A percentile compares a stretch with the other conserved stretches of the same genome.
Conservation (phyloP, 2,113 vertebrate genomes). For the Eudyptes chrysolophus region DNA sequence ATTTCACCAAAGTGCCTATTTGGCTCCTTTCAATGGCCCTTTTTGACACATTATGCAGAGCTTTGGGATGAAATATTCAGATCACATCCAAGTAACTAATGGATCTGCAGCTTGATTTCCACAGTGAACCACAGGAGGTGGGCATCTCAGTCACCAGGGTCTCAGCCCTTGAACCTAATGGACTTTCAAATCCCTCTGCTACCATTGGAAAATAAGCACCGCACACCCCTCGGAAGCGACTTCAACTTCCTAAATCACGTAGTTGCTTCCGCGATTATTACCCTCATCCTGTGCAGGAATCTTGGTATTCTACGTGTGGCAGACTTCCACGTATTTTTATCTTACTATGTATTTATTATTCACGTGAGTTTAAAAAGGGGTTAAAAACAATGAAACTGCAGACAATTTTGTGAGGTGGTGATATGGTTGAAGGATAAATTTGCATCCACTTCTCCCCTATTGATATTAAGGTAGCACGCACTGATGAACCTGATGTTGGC, state of each 20-base stretch:
- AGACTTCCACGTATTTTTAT: not conserved
- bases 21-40: not conserved
- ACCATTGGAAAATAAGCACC: not conserved
- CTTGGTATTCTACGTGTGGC: not conserved
- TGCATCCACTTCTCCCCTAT: not conserved
- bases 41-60: not conserved
- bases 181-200: not conserved
- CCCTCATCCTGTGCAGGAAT: not conserved
- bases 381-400: constrained; percentile 31
- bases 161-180: not conserved
- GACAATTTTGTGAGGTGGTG: not conserved
- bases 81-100: not conserved
- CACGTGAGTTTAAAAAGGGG: not conserved
- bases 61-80: not conserved
- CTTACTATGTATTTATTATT: constrained; percentile 27
- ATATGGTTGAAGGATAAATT: constrained; percentile 1
- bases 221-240: rapidly evolving
- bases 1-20: not conserved
- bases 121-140: not conserved
- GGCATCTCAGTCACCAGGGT: not conserved
- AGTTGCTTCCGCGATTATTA: not conserved
- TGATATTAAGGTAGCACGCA: not conserved
- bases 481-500: not conserved
- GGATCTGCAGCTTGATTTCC: not conserved
- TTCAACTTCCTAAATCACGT: not conserved